Conservation (phyloP, 2,888 invertebrate genomes). For the Dolichomitus sp. region DNA sequence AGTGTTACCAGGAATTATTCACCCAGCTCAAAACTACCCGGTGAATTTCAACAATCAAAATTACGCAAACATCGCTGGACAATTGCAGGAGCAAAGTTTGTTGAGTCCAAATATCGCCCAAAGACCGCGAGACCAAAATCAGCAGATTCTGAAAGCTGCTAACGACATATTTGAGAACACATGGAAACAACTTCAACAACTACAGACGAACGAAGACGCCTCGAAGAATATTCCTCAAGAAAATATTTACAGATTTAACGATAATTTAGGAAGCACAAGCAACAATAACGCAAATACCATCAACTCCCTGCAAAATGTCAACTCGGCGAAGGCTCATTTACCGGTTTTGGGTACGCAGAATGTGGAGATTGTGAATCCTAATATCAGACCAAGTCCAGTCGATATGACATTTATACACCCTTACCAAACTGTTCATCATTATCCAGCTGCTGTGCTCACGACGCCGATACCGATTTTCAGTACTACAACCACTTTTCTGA, state of each 20-base stretch:
- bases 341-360: slow-evolving; percentile 80
- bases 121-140: slow-evolving; percentile 70
- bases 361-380: slow-evolving; percentile 83
- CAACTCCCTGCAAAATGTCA: slow-evolving; percentile 67
- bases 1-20: slow-evolving; percentile 77
- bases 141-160: slow-evolving; percentile 75
- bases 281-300: slow-evolving; percentile 72
- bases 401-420: slow-evolving; percentile 75
- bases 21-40: slow-evolving; percentile 69
- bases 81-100: slow-evolving; percentile 45
- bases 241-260: slow-evolving; percentile 64
- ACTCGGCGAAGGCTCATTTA: slow-evolving; percentile 76
- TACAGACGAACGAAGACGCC: slow-evolving; percentile 73
- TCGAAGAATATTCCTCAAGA: slow-evolving; percentile 47
- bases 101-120: slow-evolving; percentile 45
- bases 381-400: slow-evolving; percentile 76
- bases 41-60: slow-evolving; percentile 73
- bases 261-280: slow-evolving; percentile 77
- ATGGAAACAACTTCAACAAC: slow-evolving; percentile 78
- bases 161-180: slow-evolving; percentile 77
- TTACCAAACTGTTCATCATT: slow-evolving; percentile 76
- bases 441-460: slow-evolving; percentile 79
- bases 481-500: slow-evolving; percentile 76
- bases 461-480: slow-evolving; percentile 82
- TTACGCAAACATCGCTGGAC: slow-evolving; percentile 42